Evolutionary conservation across 2,888 invertebrate genomes (phyloP).

Genomic region (Macrophya alboannulata): DNA sequence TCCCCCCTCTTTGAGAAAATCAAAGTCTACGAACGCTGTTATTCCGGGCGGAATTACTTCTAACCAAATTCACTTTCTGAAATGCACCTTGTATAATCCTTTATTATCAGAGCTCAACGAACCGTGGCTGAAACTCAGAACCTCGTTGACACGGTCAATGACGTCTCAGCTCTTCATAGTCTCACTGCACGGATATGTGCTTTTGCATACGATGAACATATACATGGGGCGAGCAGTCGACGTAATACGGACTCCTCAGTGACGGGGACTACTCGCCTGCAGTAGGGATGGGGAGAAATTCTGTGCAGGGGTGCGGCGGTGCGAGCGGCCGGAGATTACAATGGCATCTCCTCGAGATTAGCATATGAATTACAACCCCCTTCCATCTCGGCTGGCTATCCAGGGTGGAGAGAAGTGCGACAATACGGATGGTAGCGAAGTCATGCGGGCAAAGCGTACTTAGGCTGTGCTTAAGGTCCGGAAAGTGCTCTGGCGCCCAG

Average conservation of each 20-base stretch:
- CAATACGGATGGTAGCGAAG: slow-evolving; percentile 50
- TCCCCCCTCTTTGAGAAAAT: background rate
- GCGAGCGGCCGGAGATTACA: slow-evolving; percentile 79
- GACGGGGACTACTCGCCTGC: slow-evolving; percentile 34
- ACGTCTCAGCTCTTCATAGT: slow-evolving; percentile 2
- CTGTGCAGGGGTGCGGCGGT: slow-evolving; percentile 69
- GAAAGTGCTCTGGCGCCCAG: slow-evolving; percentile 40
- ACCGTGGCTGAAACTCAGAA: slow-evolving; percentile 13
- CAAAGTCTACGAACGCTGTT: background rate
- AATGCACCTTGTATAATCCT: background rate
- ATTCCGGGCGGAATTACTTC: background rate
- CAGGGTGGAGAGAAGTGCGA: slow-evolving; percentile 44
- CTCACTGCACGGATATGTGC: background rate
- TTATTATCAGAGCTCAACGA: slow-evolving; percentile 25
- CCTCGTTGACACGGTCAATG: slow-evolving; percentile 20
- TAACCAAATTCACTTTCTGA: background rate
- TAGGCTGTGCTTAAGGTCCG: slow-evolving; percentile 44
- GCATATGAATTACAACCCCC: slow-evolving; percentile 78
- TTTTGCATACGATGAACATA: slow-evolving; percentile 1
- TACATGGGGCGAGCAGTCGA: background rate
- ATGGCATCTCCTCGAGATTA: slow-evolving; percentile 80
- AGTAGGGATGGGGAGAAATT: slow-evolving; percentile 36
- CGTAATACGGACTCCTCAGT: slow-evolving; percentile 26
- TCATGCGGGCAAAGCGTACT: slow-evolving; percentile 52
- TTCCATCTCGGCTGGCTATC: slow-evolving; percentile 60